Conservation (phyloP, 2,113 vertebrate species). For the Callipepla californica region DNA sequence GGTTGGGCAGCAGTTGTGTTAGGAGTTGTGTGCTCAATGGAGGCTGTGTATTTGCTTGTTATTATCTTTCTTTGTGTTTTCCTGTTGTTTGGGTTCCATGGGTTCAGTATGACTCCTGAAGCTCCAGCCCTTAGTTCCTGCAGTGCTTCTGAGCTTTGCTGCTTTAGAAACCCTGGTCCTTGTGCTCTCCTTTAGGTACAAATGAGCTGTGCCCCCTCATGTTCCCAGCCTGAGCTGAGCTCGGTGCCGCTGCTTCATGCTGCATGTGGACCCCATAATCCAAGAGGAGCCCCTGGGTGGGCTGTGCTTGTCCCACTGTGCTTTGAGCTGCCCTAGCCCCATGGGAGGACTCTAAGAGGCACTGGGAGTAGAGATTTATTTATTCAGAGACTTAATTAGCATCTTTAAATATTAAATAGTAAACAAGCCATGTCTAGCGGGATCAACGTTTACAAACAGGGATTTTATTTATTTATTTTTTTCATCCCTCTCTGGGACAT, state of each 20-base stretch:
- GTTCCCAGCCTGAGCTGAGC: background rate
- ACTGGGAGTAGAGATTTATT: slow-evolving; percentile 62
- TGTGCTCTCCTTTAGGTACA: too few relatives aligned
- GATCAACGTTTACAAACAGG: slow-evolving; percentile 73
- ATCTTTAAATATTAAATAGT: slow-evolving; percentile 83
- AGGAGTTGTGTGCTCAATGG: background rate
- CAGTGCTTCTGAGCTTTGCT: rapidly evolving
- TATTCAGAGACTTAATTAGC: slow-evolving; percentile 80
- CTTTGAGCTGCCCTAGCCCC: background rate
- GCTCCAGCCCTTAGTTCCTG: background rate
- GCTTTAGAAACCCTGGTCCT: background rate
- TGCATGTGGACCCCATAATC: background rate
- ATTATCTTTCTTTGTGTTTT: background rate
- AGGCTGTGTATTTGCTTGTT: rapidly evolving
- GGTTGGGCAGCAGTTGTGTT: rapidly evolving
- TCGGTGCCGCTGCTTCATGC: rapidly evolving
- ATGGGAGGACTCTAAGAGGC: background rate
- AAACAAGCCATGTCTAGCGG: slow-evolving; percentile 74
- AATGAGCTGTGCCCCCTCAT: rapidly evolving
- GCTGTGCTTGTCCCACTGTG: background rate
- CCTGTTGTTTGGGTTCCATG: rapidly evolving
- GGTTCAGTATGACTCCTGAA: background rate
- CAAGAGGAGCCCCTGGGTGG: background rate
- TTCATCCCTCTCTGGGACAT: background rate
- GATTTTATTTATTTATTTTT: slow-evolving; percentile 16